Base-by-base conservation (phyloP, 2,888 invertebrate genomes). In the Sthenelais limicola region DNA sequence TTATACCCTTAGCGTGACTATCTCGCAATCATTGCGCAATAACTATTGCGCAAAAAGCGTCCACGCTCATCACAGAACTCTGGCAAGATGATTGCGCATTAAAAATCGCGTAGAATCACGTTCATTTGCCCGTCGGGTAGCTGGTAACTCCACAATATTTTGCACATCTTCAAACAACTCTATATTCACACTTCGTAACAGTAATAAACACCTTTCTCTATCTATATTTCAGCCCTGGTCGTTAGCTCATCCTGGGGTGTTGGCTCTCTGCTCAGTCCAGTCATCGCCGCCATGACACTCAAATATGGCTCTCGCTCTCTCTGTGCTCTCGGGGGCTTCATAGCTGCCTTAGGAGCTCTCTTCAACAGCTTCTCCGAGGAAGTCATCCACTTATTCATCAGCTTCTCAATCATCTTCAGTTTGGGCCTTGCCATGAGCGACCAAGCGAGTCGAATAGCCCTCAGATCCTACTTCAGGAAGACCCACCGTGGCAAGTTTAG, bases 361-460 rank as follows among this genome's bases (percentile, higher is more conserved):
- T 72, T 72, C 68, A 67, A 72, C 68, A 52, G 52, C 52, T 72
- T 72, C 68, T 52, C 72, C 30, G 72, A 72, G 52, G 43, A 68
- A 24, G 48, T 54, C 47, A 48, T 68, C n/a, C 72, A 72, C 32
- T 52, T 72, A n/a, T 68, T 72, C 43, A 48, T 72, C 54, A 51
- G 51, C 30, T 68, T 56, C 56, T 72, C 67, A 26, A 18, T 72
- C 52, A 68, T 72, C 33, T 43, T 66, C 33, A 48, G 47, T 32
- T 48, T 67, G 5, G 72, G 72, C 12, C 9, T 35, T 21, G 35
- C 38, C 47, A 72, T 72, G 72, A 68, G 72, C 30, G 28, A 51
- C 38, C 43, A 67, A 30, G 24, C 72, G 24, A 48, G 48, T 15
- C 38, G 43, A 15, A 32, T 56, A 1, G 43, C 49, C 43, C 30